phyloP scores from a whole-genome alignment of 2,797 vertebrate genomes.

The Cynopterus sphinx region DNA sequence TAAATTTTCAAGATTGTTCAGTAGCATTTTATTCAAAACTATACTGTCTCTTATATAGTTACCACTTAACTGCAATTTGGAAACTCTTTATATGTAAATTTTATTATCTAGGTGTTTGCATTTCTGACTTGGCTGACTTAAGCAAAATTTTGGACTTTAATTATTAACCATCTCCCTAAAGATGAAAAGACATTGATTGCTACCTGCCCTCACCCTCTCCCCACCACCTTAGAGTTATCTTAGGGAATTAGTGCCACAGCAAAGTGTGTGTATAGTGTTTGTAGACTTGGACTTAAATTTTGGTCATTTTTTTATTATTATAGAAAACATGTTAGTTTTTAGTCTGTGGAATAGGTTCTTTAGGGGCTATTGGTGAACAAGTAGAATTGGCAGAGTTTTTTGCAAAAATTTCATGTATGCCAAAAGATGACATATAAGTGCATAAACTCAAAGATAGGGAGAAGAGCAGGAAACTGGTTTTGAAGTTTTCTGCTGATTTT shows the following conservation, averaged over 20 bases:
- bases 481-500: background rate
- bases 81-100: conserved; percentile 13
- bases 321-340: background rate
- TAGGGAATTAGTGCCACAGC: background rate
- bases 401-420: background rate
- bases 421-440: background rate
- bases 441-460: background rate
- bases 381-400: background rate
- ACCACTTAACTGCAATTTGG: background rate
- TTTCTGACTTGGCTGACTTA: background rate
- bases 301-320: background rate
- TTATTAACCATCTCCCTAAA: background rate
- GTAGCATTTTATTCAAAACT: background rate
- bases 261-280: background rate
- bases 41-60: background rate
- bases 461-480: background rate
- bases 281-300: background rate
- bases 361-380: background rate
- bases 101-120: background rate
- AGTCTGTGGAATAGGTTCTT: background rate
- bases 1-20: background rate
- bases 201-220: accelerated
- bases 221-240: background rate
- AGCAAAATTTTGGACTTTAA: background rate
- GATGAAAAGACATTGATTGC: background rate